Evolutionary conservation across 1,140 invertebrate species (phyloP).

Genomic region (Drosophila miranda): DNA sequence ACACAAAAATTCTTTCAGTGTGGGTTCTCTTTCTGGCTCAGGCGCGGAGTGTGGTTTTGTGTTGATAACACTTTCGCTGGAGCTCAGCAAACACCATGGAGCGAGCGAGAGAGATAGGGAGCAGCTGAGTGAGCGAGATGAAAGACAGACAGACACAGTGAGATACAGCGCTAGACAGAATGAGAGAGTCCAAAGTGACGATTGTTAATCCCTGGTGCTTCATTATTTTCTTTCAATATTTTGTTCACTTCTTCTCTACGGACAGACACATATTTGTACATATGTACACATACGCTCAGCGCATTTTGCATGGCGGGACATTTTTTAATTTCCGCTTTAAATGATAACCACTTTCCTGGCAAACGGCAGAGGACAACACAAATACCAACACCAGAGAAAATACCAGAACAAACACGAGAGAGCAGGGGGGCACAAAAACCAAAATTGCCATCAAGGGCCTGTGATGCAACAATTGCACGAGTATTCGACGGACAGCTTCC

Average conservation of each 20-base stretch:
- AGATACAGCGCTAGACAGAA: not conserved
- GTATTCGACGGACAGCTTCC: not conserved
- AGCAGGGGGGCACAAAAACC: slow-evolving; percentile 17
- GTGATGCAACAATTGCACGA: slow-evolving; percentile 38
- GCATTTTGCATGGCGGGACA: slow-evolving; percentile 52
- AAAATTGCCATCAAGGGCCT: slow-evolving; percentile 48
- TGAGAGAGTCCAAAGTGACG: not conserved
- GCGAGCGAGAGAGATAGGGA: slow-evolving; percentile 2
- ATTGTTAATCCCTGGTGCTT: slow-evolving; percentile 56
- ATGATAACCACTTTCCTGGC: slow-evolving; percentile 67
- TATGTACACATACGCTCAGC: not conserved
- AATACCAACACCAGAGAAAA: slow-evolving; percentile 11
- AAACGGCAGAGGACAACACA: not conserved
- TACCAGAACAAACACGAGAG: not conserved
- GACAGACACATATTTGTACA: no score
- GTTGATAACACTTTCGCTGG: slow-evolving; percentile 57
- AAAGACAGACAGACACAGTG: slow-evolving; percentile 1
- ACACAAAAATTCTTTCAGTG: no score
- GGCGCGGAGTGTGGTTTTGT: slow-evolving; percentile 13
- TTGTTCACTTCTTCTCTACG: slow-evolving; percentile 6
- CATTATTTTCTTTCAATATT: slow-evolving; percentile 37
- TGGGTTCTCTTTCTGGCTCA: not conserved
- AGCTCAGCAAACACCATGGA: slow-evolving; percentile 10
- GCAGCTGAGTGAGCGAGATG: not conserved
- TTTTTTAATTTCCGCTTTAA: slow-evolving; percentile 80